Base-by-base conservation (phyloP, 2,797 vertebrate species). In the Australoheros facetus region DNA sequence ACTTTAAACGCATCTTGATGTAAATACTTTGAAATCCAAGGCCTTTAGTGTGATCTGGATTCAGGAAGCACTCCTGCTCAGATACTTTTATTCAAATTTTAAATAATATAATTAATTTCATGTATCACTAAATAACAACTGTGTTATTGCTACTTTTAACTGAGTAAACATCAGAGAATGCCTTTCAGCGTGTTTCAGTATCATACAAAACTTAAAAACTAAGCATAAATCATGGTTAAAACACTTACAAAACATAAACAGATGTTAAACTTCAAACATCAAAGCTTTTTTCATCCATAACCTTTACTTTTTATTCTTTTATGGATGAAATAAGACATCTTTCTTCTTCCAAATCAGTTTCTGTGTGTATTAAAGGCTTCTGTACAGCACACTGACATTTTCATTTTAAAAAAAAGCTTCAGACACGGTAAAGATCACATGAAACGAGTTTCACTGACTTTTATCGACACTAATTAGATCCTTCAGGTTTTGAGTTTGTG, bases 391-490 rank as follows among this genome's bases (percentile, higher is more conserved):
- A 1, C 17, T 48, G 26, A 48, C 5, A 0, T 51, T 69, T 66
- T 51, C 26, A 69, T n/a, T n/a, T 69, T 48, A 13, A 45, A 16
- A 42, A 17, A 48, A 48, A 48, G 45, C 2, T 48, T 48, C 45
- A 48, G 28, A 69, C 62, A 73, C n/a, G 85, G 34, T 21, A 62
- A 75, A 37, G 58, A 73, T 87, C 88, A 88, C 82, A 84, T 85
- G 74, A 57, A 80, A 56, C 77, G 17, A 17, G 37, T 90, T 89
- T 72, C 21, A 39, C 3, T 56, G 17, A 77, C 60, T 77, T 91
- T 89, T 85, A 91, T 89, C 84, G 5, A 45, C 16, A 71, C 37
- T 81, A 82, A 88, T 90, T 56, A 56, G 66, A 85, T 59, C 21
- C 55, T 78, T 66, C 26, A 21, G 87, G 81, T 58, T 76, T 90